These are phyloP conservation scores for Genyomyrus donnyi DNA, from an alignment of 2,113 vertebrate species.

Conservation along the genomic window DNA sequence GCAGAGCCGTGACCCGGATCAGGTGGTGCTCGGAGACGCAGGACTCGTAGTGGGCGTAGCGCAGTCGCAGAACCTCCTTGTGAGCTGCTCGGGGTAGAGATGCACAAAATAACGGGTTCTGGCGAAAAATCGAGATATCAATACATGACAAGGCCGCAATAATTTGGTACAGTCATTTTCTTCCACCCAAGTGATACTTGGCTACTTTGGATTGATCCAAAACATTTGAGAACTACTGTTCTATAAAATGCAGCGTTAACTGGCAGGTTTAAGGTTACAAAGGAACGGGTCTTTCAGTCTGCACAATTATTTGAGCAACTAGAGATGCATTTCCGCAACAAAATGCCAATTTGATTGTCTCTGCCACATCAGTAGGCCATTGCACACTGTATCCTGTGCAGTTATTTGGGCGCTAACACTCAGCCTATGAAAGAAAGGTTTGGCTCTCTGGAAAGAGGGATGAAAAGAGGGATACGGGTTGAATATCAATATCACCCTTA, in stretches of 20 bases:
- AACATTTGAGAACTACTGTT: not conserved
- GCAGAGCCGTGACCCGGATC: slow-evolving; percentile 53
- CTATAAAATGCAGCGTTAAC: not conserved
- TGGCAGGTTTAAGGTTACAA: not conserved
- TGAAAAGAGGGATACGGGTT: too few species aligned
- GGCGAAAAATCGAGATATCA: not conserved
- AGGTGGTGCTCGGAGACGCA: slow-evolving; percentile 56
- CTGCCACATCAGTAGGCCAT: not conserved
- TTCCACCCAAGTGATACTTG: not conserved
- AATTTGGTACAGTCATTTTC: not conserved
- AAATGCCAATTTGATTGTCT: not conserved
- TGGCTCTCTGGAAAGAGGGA: not conserved
- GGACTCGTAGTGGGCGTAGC: slow-evolving; percentile 51
- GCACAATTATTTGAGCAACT: not conserved
- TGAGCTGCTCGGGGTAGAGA: slow-evolving; percentile 39
- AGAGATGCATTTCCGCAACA: not conserved
- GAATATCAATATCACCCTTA: too few species aligned
- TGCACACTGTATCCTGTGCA: not conserved
- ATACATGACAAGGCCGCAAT: not conserved
- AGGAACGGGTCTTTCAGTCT: not conserved
- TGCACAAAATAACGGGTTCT: not conserved
- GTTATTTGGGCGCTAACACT: not conserved
- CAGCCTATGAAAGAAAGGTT: not conserved
- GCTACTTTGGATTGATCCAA: not conserved
- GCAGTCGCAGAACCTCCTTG: slow-evolving; percentile 57